These are phyloP conservation scores for Ptilorrhoa leucosticta DNA, from an alignment of 2,113 vertebrate species.

Conservation along the genomic window DNA sequence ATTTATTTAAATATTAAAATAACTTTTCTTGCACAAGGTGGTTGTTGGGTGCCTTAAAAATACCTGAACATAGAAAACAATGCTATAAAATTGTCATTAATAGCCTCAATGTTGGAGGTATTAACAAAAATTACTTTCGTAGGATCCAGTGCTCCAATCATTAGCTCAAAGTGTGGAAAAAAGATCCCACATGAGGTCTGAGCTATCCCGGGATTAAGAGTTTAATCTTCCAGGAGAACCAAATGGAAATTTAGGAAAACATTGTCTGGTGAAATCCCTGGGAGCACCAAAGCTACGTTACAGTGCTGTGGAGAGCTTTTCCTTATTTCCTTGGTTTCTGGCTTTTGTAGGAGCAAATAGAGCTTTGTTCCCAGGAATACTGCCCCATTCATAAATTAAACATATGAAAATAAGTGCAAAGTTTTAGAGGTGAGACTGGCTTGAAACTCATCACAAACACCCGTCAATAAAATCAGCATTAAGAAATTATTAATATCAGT, in stretches of 20 bases:
- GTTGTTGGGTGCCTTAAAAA: background rate
- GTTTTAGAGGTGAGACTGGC: background rate
- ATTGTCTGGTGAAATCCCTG: background rate
- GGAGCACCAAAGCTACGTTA: background rate
- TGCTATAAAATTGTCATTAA: background rate
- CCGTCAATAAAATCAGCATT: background rate
- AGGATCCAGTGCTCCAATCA: background rate
- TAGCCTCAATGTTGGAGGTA: background rate
- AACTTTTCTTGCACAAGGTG: background rate
- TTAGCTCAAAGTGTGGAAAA: background rate
- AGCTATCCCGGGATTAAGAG: background rate
- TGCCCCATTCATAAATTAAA: background rate
- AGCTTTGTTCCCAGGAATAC: background rate
- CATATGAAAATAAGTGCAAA: background rate
- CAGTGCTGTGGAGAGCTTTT: background rate
- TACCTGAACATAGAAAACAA: background rate
- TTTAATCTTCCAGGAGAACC: background rate
- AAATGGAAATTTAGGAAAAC: background rate
- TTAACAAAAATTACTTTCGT: fast-evolving
- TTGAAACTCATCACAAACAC: background rate
- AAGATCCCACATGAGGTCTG: background rate
- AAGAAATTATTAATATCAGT: background rate
- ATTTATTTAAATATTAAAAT: background rate
- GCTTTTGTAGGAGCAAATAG: background rate
- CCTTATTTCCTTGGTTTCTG: background rate